phyloP scores from a whole-genome alignment of 2,797 vertebrate species.

The Tragopan temminckii region DNA sequence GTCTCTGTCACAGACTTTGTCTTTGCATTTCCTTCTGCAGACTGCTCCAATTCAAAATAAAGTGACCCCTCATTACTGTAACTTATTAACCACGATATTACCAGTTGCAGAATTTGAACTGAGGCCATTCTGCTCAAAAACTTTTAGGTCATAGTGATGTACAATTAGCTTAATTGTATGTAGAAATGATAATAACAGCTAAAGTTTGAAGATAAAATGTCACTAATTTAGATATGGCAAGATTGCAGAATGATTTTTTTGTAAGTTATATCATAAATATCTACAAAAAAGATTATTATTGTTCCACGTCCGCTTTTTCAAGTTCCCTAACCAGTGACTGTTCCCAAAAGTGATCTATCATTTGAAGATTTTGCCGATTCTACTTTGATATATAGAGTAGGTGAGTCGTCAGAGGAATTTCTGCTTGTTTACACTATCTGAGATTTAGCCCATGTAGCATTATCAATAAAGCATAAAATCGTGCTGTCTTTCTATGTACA shows the following conservation, averaged over 20 bases:
- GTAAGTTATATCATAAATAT: neutral
- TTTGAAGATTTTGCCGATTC: neutral
- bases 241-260: neutral
- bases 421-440: neutral
- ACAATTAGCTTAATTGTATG: neutral
- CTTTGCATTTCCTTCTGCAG: neutral
- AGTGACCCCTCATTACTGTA: neutral
- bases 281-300: neutral
- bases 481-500: neutral
- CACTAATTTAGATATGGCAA: neutral
- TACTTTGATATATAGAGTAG: neutral
- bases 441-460: neutral
- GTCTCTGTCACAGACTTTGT: neutral
- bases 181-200: neutral
- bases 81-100: neutral
- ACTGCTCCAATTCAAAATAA: neutral
- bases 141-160: neutral
- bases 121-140: neutral
- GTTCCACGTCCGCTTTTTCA: neutral
- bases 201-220: neutral
- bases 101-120: neutral
- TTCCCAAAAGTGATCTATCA: neutral
- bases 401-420: neutral
- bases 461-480: neutral
- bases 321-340: neutral